These are phyloP conservation scores for Tyrophagus putrescentiae DNA, from an alignment of 1,140 invertebrate species.

Conservation along the genomic window DNA sequence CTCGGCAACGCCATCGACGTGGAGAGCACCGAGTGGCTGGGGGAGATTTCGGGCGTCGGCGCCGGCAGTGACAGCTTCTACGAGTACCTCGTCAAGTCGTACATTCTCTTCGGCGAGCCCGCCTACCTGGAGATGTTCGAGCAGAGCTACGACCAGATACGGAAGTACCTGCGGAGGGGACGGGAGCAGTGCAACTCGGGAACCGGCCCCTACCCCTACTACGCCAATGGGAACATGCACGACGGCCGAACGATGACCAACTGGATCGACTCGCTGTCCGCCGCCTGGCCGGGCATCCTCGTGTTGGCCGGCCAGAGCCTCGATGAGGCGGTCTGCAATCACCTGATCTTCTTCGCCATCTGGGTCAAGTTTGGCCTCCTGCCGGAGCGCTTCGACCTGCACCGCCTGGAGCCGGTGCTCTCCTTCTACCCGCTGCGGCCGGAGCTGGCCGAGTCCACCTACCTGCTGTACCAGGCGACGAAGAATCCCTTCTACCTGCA, in stretches of 20 bases:
- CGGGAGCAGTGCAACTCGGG: constrained; percentile 45
- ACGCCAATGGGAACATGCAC: constrained; percentile 55
- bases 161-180: constrained; percentile 47
- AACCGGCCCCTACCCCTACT: constrained; percentile 47
- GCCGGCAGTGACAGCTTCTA: constrained; percentile 54
- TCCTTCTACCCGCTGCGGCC: constrained; percentile 51
- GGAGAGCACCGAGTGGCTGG: constrained; percentile 48
- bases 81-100: constrained; percentile 50
- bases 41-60: constrained; percentile 46
- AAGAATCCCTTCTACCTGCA: constrained; percentile 56
- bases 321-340: constrained; percentile 53
- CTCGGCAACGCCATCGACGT: constrained; percentile 50
- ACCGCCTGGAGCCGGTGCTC: constrained; percentile 45
- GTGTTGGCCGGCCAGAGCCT: constrained; percentile 51
- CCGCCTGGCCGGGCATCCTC: constrained; percentile 47
- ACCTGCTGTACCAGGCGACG: constrained; percentile 52
- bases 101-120: constrained; percentile 48
- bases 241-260: constrained; percentile 45
- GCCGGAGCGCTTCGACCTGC: constrained; percentile 55
- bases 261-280: constrained; percentile 53
- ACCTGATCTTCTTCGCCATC: constrained; percentile 49
- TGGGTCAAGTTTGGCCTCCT: constrained; percentile 49
- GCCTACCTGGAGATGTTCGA: constrained; percentile 46
- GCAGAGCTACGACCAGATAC: constrained; percentile 44
- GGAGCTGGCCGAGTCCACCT: constrained; percentile 52